A percentile compares a stretch with the other conserved stretches of the same genome.
Conservation (phyloP, 1,140 invertebrate genomes). For the Leptoteleia sp. region DNA sequence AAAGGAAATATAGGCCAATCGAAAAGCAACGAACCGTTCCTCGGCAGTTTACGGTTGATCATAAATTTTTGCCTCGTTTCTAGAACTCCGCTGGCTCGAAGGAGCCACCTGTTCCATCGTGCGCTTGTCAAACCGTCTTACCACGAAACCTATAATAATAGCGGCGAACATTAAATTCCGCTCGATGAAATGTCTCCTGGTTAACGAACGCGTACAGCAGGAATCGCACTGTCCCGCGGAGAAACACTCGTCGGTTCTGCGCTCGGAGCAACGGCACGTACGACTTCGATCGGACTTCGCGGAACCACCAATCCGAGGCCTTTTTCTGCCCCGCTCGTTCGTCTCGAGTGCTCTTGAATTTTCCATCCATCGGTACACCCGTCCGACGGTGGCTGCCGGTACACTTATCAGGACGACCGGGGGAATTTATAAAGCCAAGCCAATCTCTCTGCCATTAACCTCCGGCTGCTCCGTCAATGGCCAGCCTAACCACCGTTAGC, state of each 20-base stretch:
- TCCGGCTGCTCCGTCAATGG: slow-evolving; percentile 22
- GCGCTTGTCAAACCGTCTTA: slow-evolving; percentile 15
- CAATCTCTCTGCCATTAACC: slow-evolving; percentile 42
- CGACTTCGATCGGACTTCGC: too few species aligned
- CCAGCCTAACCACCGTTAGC: slow-evolving; percentile 12
- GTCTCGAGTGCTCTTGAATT: not conserved
- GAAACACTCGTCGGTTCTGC: too few species aligned
- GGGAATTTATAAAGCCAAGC: slow-evolving; percentile 21
- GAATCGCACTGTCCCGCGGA: not conserved
- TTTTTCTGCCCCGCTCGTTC: too few species aligned
- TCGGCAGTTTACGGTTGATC: slow-evolving; percentile 25
- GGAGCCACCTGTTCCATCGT: slow-evolving; percentile 42
- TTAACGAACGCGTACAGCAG: slow-evolving; percentile 12
- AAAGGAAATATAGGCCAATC: not conserved
- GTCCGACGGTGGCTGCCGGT: not conserved
- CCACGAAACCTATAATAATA: slow-evolving; percentile 31
- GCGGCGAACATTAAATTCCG: slow-evolving; percentile 23
- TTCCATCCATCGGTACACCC: too few species aligned
- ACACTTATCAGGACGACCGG: slow-evolving; percentile 24
- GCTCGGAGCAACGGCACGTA: too few species aligned
- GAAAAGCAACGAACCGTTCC: slow-evolving; percentile 1
- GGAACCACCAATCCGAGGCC: not conserved
- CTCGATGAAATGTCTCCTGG: slow-evolving; percentile 13
- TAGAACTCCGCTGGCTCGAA: slow-evolving; percentile 16
- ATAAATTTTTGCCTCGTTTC: slow-evolving; percentile 48